Percentiles rank a stretch among this genome's conserved stretches.
Evolutionary conservation across 2,113 vertebrate species (phyloP).

Genomic region (Sula dactylatra): DNA sequence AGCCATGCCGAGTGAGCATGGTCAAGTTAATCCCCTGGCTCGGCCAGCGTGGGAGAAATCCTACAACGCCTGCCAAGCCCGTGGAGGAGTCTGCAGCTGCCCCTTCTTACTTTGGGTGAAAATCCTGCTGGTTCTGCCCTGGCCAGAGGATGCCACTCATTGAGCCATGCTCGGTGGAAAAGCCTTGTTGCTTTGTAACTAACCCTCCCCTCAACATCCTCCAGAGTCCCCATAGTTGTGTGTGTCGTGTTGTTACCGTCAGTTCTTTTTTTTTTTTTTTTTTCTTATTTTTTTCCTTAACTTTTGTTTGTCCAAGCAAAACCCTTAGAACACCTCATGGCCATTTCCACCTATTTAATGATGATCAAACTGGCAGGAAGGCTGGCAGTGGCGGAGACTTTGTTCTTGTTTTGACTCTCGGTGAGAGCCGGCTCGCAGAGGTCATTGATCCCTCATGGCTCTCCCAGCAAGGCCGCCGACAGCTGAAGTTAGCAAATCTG

Average conservation of each 20-base stretch:
- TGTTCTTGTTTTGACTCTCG: conserved; percentile 66
- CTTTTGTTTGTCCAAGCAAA: conserved; percentile 61
- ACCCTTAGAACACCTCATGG: conserved; percentile 63
- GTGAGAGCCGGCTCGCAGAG: conserved; percentile 5
- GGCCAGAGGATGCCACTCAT: background rate
- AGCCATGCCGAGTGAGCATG: background rate
- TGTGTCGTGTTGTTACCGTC: conserved; percentile 44
- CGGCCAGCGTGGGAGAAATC: background rate
- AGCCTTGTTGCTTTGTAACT: background rate
- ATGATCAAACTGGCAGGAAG: conserved; percentile 61
- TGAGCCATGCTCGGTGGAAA: background rate
- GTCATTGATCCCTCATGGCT: conserved; percentile 16
- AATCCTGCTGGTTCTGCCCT: background rate
- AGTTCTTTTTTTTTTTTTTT: background rate
- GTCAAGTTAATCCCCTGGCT: background rate
- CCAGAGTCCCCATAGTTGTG: conserved; percentile 17
- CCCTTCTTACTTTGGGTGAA: background rate
- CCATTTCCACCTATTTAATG: conserved; percentile 67
- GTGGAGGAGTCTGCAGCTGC: background rate
- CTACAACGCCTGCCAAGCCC: background rate
- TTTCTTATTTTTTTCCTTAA: conserved; percentile 18
- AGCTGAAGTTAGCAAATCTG: conserved; percentile 11
- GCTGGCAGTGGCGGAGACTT: conserved; percentile 31
- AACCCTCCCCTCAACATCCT: background rate
- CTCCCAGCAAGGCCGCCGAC: background rate